These are phyloP conservation scores for Uropsilus gracilis DNA, from an alignment of 2,113 vertebrate genomes.

Conservation along the genomic window DNA sequence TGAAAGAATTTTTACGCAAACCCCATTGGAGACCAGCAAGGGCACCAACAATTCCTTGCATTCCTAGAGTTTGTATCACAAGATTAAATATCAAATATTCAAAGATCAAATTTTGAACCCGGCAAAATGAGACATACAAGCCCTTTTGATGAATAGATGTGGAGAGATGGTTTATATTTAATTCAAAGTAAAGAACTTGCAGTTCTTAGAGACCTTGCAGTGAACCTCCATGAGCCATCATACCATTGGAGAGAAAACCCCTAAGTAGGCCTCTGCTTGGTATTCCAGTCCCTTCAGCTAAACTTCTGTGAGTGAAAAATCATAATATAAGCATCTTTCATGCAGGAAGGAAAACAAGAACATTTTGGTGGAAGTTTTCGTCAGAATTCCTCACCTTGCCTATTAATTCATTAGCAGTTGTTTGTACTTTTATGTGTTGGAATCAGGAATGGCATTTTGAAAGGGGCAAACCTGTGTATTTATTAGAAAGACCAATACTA, in stretches of 20 bases:
- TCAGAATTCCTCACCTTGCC: not conserved
- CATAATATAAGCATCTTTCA: not conserved
- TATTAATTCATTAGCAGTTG: not conserved
- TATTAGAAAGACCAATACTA: slow-evolving; percentile 2
- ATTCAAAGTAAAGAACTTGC: not conserved
- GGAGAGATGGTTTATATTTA: not conserved
- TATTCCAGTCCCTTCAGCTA: not conserved
- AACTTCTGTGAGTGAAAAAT: not conserved
- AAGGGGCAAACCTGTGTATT: not conserved
- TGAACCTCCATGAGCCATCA: not conserved
- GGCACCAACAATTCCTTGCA: slow-evolving; percentile 26
- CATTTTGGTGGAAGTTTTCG: slow-evolving; percentile 7
- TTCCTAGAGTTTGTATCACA: slow-evolving; percentile 28
- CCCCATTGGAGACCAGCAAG: not conserved
- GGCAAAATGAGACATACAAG: not conserved
- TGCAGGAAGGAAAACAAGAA: not conserved
- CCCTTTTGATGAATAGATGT: not conserved
- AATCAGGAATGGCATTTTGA: not conserved
- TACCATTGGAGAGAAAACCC: not conserved
- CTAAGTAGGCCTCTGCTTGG: too few species aligned
- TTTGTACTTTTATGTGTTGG: not conserved
- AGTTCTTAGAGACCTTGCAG: not conserved
- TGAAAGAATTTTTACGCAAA: slow-evolving; percentile 15
- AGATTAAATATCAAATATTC: slow-evolving; percentile 17
- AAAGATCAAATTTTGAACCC: slow-evolving; percentile 27